phyloP scores from a whole-genome alignment of 2,113 vertebrate genomes.

The Sminthopsis crassicaudata region DNA sequence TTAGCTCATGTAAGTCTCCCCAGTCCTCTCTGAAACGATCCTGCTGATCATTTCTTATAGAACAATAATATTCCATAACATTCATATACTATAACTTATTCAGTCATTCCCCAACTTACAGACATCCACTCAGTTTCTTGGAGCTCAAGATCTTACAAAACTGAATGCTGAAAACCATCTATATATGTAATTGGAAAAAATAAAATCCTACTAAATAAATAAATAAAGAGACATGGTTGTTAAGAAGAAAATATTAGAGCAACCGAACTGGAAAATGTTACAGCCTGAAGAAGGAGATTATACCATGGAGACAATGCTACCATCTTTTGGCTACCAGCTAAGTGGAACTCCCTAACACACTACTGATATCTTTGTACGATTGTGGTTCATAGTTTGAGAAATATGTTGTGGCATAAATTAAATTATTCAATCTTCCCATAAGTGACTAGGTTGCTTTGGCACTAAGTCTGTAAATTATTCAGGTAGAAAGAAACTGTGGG shows the following conservation, averaged over 20 bases:
- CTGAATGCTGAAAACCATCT: too few relatives aligned
- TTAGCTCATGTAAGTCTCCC: too few relatives aligned
- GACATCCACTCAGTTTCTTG: too few relatives aligned
- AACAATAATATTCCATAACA: too few relatives aligned
- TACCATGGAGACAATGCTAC: background rate
- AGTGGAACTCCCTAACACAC: background rate
- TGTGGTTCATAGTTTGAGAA: slow-evolving; percentile 5
- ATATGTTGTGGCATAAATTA: background rate
- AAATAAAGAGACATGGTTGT: background rate
- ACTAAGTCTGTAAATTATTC: background rate
- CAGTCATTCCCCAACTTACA: too few relatives aligned
- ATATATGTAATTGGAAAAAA: too few relatives aligned
- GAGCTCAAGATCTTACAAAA: too few relatives aligned
- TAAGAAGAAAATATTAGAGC: background rate
- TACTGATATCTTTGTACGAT: background rate
- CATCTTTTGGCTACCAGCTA: background rate
- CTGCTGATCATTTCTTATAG: too few relatives aligned
- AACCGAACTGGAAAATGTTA: background rate
- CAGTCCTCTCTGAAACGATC: too few relatives aligned
- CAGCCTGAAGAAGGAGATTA: background rate
- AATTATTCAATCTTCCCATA: slow-evolving; percentile 9
- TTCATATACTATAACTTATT: too few relatives aligned
- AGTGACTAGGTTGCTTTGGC: background rate
- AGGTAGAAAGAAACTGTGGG: slow-evolving; percentile 20
- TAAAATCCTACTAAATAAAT: too few relatives aligned